Base-by-base conservation (phyloP, 2,888 invertebrate genomes). In the Erpobdella octoculata region DNA sequence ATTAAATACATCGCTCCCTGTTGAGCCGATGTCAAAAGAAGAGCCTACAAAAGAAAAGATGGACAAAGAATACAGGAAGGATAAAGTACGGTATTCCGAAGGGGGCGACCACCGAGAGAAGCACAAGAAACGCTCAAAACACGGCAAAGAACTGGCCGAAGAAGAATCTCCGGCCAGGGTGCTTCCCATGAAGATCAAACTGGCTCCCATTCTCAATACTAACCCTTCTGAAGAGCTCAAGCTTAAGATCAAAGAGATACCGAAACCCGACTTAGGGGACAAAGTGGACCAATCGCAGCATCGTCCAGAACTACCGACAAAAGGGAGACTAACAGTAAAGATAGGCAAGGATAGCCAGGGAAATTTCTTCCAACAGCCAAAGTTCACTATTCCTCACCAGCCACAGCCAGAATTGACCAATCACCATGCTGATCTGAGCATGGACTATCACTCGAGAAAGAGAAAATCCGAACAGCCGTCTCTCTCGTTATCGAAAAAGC, bases 171-270 rank as follows among this genome's bases (percentile, higher is more conserved):
- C 53, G 21, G 28, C 21, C 21, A 53, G 28, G 53, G n/a, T 53
- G 21, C 53, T 53, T 53, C 53, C 53, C 28, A 28, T 53, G 53
- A 53, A 53, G n/a, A 53, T 53, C 28, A 53, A 53, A 53, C 28
- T 53, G 28, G 21, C 53, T 25, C 15, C 53, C 21, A 21, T 53
- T 53, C 21, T 53, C 28, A 8, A 21, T 25, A 25, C 53, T 25
- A 53, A 53, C 53, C 28, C 53, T 53, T 8, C 53, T 25, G 53
- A 53, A n/a, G 53, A 53, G 28, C 28, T 53, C 53, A 53, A 53
- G 53, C 53, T 53, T 28, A 53, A 28, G 21, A 53, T 53, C 21
- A 53, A 53, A 53, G 53, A 53, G 28, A 53, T 53, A 25, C 53
- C 53, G 28, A 53, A 53, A n/a, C 53, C 53, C 21, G 53, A 53